phyloP scores from a whole-genome alignment of 2,888 invertebrate species.

The Drosophila atripex region DNA sequence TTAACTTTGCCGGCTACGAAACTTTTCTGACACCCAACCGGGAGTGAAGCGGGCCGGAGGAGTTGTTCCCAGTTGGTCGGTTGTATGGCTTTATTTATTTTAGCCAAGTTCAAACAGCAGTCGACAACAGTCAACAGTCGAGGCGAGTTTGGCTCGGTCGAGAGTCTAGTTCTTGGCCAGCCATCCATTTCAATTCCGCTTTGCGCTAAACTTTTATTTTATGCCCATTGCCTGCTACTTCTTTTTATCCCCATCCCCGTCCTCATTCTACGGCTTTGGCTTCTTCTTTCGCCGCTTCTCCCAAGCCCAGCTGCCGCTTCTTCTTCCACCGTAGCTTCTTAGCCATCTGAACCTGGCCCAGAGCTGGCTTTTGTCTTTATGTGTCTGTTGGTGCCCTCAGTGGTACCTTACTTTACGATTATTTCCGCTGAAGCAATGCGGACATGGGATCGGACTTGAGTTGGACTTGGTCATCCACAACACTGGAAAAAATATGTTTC shows the following conservation, averaged over 20 bases:
- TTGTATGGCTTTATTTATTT: constrained; percentile 77
- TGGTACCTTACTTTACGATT: constrained; percentile 74
- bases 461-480: constrained; percentile 27
- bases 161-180: constrained; percentile 47
- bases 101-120: constrained; percentile 70
- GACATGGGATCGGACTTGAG: constrained; percentile 42
- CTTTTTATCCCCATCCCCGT: constrained; percentile 3
- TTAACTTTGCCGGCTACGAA: constrained; percentile 53
- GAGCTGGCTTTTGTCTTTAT: constrained; percentile 31
- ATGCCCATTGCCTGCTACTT: constrained; percentile 58
- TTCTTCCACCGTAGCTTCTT: constrained; percentile 17
- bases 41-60: constrained; percentile 7
- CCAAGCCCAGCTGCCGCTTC: constrained; percentile 28
- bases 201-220: constrained; percentile 69
- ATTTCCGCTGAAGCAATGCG: constrained; percentile 76
- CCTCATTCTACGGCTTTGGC: constrained; percentile 7
- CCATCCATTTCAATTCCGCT: constrained; percentile 67
- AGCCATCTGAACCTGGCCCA: constrained; percentile 27
- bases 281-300: constrained; percentile 12
- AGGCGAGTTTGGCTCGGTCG: constrained; percentile 23
- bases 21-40: constrained; percentile 41
- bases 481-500: constrained; percentile 1
- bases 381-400: constrained; percentile 29
- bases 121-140: constrained; percentile 43
- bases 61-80: constrained; percentile 44